These are phyloP conservation scores for Riparia riparia DNA, from an alignment of 2,113 vertebrate species.

Conservation along the genomic window DNA sequence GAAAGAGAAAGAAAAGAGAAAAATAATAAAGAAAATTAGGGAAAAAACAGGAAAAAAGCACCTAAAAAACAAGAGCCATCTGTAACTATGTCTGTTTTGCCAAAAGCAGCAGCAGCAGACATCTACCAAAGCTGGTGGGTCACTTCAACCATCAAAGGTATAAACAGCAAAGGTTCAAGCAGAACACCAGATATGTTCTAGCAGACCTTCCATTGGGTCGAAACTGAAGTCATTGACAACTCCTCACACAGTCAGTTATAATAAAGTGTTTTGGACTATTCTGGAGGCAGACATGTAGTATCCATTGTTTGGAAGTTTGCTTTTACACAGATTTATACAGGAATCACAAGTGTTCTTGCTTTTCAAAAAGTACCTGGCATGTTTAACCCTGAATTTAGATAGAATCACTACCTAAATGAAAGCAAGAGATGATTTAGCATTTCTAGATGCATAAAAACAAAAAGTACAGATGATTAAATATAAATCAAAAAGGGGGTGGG, in stretches of 20 bases:
- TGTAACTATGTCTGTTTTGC: neutral
- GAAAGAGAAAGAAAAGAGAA: neutral
- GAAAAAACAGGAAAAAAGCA: neutral
- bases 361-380: neutral
- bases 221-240: neutral
- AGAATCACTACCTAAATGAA: neutral
- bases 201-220: neutral
- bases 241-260: neutral
- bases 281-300: neutral
- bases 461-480: neutral
- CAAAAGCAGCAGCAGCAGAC: neutral
- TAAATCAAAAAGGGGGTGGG: neutral
- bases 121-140: neutral
- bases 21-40: neutral
- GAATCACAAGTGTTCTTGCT: neutral
- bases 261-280: neutral
- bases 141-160: neutral
- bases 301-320: neutral
- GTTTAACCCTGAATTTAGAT: neutral
- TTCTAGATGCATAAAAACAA: neutral
- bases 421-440: neutral
- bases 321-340: neutral
- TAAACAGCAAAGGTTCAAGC: neutral
- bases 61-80: fast-evolving
- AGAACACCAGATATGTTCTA: neutral